Evolutionary conservation across 2,888 invertebrate species (phyloP), one percentile per base, ranked within the genome.

Genomic region (Drosophila lacicola): DNA sequence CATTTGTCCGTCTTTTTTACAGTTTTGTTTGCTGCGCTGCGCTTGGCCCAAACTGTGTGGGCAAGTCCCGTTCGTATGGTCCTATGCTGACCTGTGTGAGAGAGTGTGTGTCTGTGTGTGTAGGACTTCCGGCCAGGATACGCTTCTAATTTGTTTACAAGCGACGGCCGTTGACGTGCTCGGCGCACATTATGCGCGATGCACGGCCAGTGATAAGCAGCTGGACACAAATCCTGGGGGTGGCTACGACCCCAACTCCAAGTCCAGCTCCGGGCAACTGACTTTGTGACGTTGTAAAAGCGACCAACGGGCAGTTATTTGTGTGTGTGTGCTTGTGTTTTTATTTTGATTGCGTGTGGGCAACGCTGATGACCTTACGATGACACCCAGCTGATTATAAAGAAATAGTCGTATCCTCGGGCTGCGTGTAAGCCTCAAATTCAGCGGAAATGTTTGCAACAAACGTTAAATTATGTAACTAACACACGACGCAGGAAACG

Each of bases 351-450:
- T 78, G 81, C 78, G 78, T 84, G 80, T 58, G 62, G 60, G 67
- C 55, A 57, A 75, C 76, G 76, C 79, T 79, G 90, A 90, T 91
- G 91, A 90, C 90, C 91, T 91, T 90, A 86, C 79, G 90, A 90
- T 91, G 90, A 90, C 90, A 90, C 84, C 75, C 83, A 83, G 70
- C 78, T 83, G 88, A 86, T 88, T 84, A 88, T 82, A 82, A 75
- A 79, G 80, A 78, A 84, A 87, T 80, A 80, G 55, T 69, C 47
- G 58, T 74, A 62, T 70, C 67, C 65, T 11, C 25, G 37, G 37
- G 44, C 70, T 81, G 83, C 83, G 83, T 84, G 83, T 34, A 47
- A 53, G 67, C 53, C 68, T 65, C 84, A 87, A 84, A 84, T 84
- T 84, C 85, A 84, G 83, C 87, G 87, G 83, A 84, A 84, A 84